A percentile compares a stretch with the other conserved stretches of the same genome.
These are phyloP conservation scores for Thomomys bottae DNA, from an alignment of 2,113 vertebrate species.

Conservation along the genomic window DNA sequence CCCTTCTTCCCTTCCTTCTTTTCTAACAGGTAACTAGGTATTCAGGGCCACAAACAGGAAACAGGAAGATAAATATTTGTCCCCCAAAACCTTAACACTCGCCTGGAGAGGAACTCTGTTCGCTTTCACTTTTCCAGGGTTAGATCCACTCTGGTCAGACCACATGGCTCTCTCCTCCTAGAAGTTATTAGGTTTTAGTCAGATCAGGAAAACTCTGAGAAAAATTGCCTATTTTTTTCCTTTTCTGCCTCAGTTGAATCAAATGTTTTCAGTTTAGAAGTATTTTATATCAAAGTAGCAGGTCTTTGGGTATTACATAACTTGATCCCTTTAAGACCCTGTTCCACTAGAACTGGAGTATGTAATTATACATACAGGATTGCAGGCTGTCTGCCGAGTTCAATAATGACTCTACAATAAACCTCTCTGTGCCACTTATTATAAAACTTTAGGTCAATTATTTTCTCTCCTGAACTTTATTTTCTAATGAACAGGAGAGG, in stretches of 20 bases:
- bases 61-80: not conserved
- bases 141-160: not conserved
- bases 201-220: not conserved
- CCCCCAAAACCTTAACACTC: not conserved
- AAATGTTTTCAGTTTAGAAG: conserved; percentile 6
- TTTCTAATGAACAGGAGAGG: not conserved
- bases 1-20: not conserved
- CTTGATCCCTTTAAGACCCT: not conserved
- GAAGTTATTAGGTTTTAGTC: conserved; percentile 40
- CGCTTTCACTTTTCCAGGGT: not conserved
- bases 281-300: not conserved
- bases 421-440: not conserved
- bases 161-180: not conserved
- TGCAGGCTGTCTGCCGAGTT: not conserved
- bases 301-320: not conserved
- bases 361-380: not conserved
- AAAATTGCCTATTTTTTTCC: not conserved
- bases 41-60: not conserved
- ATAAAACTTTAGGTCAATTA: not conserved
- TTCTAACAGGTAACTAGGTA: not conserved
- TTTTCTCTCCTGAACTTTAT: not conserved
- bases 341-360: not conserved
- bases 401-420: not conserved
- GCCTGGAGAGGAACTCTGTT: not conserved
- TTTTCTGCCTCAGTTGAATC: not conserved